Base-by-base conservation (phyloP, 1,140 invertebrate genomes). In the Bombus pyrosoma region DNA sequence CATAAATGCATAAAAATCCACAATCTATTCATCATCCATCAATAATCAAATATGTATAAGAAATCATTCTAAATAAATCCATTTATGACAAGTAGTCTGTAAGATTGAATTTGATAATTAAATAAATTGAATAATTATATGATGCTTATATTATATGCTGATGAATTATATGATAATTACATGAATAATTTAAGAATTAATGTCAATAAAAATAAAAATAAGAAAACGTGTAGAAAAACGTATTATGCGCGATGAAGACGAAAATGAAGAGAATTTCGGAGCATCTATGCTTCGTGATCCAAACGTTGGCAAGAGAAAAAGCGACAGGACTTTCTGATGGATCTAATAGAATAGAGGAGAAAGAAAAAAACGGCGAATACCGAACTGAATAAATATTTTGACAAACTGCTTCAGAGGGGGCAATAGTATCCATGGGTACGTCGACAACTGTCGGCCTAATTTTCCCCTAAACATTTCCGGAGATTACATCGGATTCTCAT, bases 401-500 rank as follows among this genome's bases (percentile, higher is more conserved):
- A 94, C 93, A 93, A 93, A 91, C 92, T 79, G 76, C 57, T 76
- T 69, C 69, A 77, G 66, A 83, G 76, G 74, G 75, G 83, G 39
- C 78, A 59, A 57, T 84, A 34, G 39, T 88, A 85, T 74, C 92
- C 90, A 90, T 92, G 94, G 93, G 92, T 93, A 91, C 85, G 83
- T 69, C 75, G 84, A 90, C 94, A 95, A 95, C 94, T 94, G 94
- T 94, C 93, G 93, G 92, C 92, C 94, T 94, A 95, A 95, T 95
- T 95, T 94, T 92, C 93, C 94, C 94, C 94, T 93, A 94, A 94
- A 94, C 91, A 92, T 94, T 94, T 93, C 89, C 92, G 91, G 92
- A 95, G 94, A 94, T 95, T 95, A 95, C 94, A 94, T 94, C 93
- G 92, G 91, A 91, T 91, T 87, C 91, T 93, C 91, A 93, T 95